Base-by-base conservation (phyloP, 2,888 invertebrate species). In the Drosophila meridionalis region DNA sequence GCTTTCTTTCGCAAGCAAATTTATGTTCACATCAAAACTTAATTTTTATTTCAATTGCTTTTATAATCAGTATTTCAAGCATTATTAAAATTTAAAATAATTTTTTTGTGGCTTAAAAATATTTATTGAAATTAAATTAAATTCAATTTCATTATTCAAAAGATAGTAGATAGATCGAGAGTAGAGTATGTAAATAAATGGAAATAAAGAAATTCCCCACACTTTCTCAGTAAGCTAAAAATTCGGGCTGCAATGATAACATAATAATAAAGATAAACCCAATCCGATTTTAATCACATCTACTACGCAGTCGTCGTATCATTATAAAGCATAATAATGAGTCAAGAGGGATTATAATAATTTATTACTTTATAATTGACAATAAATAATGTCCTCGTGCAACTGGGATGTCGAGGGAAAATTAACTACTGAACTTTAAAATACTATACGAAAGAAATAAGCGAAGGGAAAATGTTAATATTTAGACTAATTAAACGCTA, bases 191-290 rank as follows among this genome's bases (percentile, higher is more conserved):
- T 20, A 20, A 20, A 20, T 20, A 20, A 20, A 20, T 20, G 20
- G 20, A 20, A 20, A 20, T 20, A 0, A 0, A 20, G 20, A 20
- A 28, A 3, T 3, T 2, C 28, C n/a, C 4, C n/a, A 5, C 1
- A n/a, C n/a, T 5, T 32, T 32, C 50, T 50, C n/a, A 32, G 9
- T n/a, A 50, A 2, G 32, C 28, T 7, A 14, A 7, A 3, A 47
- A 28, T 50, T 50, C 1, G n/a, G 9, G 2, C 2, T 9, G 32
- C n/a, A 4, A 48, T 30, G 32, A 50, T 50, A 50, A 50, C 32
- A 32, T n/a, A n/a, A 52, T 20, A 34, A 52, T 52, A 36, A 52
- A 52, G 34, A 52, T 52, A 52, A 52, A 34, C 7, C 12, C 34
- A 26, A 52, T 12, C 52, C 52, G 7, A 36, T 52, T 20, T 50